Evolutionary conservation across 2,797 vertebrate genomes (phyloP).

Genomic region (Dryobates pubescens): DNA sequence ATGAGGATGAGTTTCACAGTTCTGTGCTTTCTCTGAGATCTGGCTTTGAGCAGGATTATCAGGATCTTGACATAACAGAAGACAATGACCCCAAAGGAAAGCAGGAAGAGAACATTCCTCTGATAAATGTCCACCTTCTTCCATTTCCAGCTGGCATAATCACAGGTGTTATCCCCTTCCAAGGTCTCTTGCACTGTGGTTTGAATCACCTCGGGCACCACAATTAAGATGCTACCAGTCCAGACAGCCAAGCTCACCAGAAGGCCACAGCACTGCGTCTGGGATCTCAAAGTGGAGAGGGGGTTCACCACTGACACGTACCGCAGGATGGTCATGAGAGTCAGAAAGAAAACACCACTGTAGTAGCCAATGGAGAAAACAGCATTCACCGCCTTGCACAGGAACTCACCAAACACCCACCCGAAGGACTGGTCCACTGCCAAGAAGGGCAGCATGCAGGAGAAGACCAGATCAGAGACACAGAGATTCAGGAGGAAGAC

Average conservation of each 20-base stretch:
- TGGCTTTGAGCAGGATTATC: conserved; percentile 79
- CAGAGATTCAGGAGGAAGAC: conserved; percentile 91
- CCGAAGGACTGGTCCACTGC: conserved; percentile 72
- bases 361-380: conserved; percentile 89
- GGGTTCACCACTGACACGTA: conserved; percentile 87
- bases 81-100: conserved; percentile 80
- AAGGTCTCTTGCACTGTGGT: conserved; percentile 20
- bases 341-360: conserved; percentile 89
- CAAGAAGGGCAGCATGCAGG: conserved; percentile 88
- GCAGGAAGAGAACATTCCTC: conserved; percentile 86
- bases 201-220: conserved; percentile 79
- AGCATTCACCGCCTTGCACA: conserved; percentile 84
- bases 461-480: conserved; percentile 89
- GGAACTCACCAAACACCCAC: conserved; percentile 84
- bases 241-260: conserved; percentile 78
- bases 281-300: conserved; percentile 79
- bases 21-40: conserved; percentile 80
- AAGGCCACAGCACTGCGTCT: conserved; percentile 67
- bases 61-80: conserved; percentile 90
- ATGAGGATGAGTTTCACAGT: conserved; percentile 89
- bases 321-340: conserved; percentile 88
- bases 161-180: conserved; percentile 44
- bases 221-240: conserved; percentile 78
- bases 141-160: conserved; percentile 57
- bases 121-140: conserved; percentile 77